A percentile compares a stretch with the other conserved stretches of the same genome.
Conservation (phyloP, 2,797 vertebrate species). For the Neopelma chrysocephalum region DNA sequence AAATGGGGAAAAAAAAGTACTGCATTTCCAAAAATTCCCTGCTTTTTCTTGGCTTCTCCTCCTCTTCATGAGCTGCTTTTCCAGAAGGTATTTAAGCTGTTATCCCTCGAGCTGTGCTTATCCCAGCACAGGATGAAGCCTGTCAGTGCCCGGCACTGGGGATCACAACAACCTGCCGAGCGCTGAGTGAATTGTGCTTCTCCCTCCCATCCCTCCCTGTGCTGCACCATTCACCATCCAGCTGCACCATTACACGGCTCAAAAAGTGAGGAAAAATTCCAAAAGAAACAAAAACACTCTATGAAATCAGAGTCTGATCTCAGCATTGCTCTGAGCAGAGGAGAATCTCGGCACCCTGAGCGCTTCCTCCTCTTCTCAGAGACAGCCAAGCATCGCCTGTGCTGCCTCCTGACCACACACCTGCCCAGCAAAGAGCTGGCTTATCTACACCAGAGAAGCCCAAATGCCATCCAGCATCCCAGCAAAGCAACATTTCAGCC, state of each 20-base stretch:
- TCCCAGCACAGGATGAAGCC: neutral
- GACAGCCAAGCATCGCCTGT: neutral
- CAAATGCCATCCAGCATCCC: accelerated
- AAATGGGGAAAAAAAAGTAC: accelerated
- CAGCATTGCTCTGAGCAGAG: accelerated
- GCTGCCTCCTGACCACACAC: accelerated
- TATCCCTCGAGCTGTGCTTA: accelerated
- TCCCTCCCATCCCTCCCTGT: neutral
- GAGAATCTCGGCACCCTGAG: accelerated
- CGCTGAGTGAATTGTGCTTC: neutral
- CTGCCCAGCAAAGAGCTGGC: neutral
- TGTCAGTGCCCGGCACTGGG: accelerated
- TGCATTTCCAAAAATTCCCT: neutral
- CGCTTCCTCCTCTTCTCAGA: accelerated
- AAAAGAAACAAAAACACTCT: accelerated
- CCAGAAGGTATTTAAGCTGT: neutral
- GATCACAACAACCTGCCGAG: accelerated
- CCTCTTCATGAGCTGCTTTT: neutral
- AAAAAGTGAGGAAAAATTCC: neutral
- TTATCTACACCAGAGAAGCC: accelerated
- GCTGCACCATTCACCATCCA: neutral
- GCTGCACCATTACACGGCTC: neutral
- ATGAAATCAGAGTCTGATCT: accelerated
- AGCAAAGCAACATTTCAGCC: neutral
- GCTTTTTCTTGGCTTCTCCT: neutral